Evolutionary conservation across 64 coral and sea anemone genomes (phyloP).

Genomic region (Montipora cactus): DNA sequence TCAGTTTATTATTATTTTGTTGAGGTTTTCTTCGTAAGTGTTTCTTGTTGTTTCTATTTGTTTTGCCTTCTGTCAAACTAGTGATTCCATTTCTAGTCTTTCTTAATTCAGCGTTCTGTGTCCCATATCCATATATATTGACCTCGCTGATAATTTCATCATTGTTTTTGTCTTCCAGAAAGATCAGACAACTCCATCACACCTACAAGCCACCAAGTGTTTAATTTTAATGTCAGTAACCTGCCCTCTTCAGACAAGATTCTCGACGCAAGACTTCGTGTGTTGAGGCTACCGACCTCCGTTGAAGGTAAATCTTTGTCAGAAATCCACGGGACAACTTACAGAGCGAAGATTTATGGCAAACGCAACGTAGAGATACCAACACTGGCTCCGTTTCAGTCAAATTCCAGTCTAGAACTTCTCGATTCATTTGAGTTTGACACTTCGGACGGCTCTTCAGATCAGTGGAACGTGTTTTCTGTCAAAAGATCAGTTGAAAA

Average conservation of each 20-base stretch:
- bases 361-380: slow-evolving; percentile 22
- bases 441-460: slow-evolving; percentile 64
- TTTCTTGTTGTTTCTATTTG: slow-evolving; percentile 85
- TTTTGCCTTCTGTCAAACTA: slow-evolving; percentile 61
- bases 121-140: not conserved
- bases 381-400: slow-evolving; percentile 47
- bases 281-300: slow-evolving; percentile 64
- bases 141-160: not conserved
- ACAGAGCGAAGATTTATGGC: slow-evolving; percentile 83
- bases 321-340: slow-evolving; percentile 76
- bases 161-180: slow-evolving; percentile 70
- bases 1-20: slow-evolving; percentile 71
- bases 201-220: slow-evolving; percentile 67
- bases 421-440: slow-evolving; percentile 91
- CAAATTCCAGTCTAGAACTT: not conserved
- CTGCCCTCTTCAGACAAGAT: slow-evolving; percentile 81
- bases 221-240: slow-evolving; percentile 85
- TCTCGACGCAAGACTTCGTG: slow-evolving; percentile 76
- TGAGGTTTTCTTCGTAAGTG: slow-evolving; percentile 61
- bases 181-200: slow-evolving; percentile 61
- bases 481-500: slow-evolving; percentile 75
- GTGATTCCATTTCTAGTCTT: slow-evolving; percentile 60
- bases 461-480: slow-evolving; percentile 90
- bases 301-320: slow-evolving; percentile 39
- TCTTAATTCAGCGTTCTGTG: slow-evolving; percentile 8